A percentile compares a stretch with the other conserved stretches of the same genome.
Conservation (phyloP, 2,888 invertebrate genomes). For the Zygothrica quintamaculata region DNA sequence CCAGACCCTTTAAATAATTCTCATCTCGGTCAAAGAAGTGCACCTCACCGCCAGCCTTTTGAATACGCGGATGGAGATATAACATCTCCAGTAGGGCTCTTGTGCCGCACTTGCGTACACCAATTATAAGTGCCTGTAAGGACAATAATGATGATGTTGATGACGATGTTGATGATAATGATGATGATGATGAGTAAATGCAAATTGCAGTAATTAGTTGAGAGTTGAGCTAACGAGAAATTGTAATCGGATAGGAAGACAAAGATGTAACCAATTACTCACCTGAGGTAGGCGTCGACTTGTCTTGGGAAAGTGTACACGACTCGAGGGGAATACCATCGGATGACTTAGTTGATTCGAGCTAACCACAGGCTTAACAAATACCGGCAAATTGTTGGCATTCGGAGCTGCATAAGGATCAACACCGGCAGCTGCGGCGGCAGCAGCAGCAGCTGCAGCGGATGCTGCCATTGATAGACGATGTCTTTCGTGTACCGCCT, state of each 20-base stretch:
- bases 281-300: conserved; percentile 88
- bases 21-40: conserved; percentile 98
- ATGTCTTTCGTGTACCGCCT: conserved; percentile 87
- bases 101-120: conserved; percentile 98
- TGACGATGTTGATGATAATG: conserved; percentile 27
- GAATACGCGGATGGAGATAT: conserved; percentile 95
- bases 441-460: conserved; percentile 45
- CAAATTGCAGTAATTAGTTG: conserved; percentile 71
- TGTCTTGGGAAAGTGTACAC: conserved; percentile 87
- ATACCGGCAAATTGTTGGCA: conserved; percentile 79
- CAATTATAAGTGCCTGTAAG: conserved; percentile 93
- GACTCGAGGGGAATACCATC: conserved; percentile 85
- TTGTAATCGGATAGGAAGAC: background rate
- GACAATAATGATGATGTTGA: conserved; percentile 11
- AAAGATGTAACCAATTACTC: conserved; percentile 43
- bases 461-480: conserved; percentile 82
- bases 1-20: conserved; percentile 95
- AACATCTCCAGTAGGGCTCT: conserved; percentile 98
- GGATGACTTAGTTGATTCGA: conserved; percentile 84
- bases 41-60: conserved; percentile 96
- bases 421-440: conserved; percentile 6
- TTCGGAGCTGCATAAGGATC: conserved; percentile 5
- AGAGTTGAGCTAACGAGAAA: background rate
- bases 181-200: conserved; percentile 35
- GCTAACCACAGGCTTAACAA: conserved; percentile 73